Evolutionary conservation across 1,140 invertebrate genomes (phyloP), one percentile per base, ranked within the genome.

Genomic region (Drosophila punjabiensis): DNA sequence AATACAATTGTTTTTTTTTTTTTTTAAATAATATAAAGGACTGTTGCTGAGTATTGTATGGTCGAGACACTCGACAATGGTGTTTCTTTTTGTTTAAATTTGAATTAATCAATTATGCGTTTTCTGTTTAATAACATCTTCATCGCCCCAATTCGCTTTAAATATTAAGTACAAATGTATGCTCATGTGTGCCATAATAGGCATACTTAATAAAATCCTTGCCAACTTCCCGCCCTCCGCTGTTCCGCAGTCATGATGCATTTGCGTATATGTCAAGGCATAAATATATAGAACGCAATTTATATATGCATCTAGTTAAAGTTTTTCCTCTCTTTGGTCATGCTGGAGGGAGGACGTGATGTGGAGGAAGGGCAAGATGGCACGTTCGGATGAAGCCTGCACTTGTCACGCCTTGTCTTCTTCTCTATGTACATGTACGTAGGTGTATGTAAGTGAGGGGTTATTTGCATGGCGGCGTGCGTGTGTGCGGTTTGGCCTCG

Each of bases 231-330:
- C 18, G 35, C 47, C 33, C 28, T 62, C 39, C 35, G 5, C 41
- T 11, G 53, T n/a, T 48, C 13, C 35, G 52, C 53, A 37, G 69
- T 68, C 74, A 50, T 67, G 73, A 81, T 47, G 59, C 55, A 86
- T 87, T 87, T 82, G 70, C 76, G 82, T 76, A 87, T 83, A 82
- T 80, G 80, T 73, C 80, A 62, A 64, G 67, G 64, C 71, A 87
- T 88, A 87, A 87, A 87, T 87, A 87, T 87, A 83, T 87, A 83
- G 84, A 88, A 82, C 76, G 71, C 80, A 88, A 83, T 87, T 88
- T 87, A 81, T 86, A 77, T 82, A 68, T 86, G 83, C 83, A 86
- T 86, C 83, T 86, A 86, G 77, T 86, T 87, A 86, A 86, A 79
- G 75, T 65, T 70, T 48, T 66, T 79, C 75, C 68, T 35, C 61